Conservation (phyloP, 1,140 invertebrate species). For the Battus philenor region DNA sequence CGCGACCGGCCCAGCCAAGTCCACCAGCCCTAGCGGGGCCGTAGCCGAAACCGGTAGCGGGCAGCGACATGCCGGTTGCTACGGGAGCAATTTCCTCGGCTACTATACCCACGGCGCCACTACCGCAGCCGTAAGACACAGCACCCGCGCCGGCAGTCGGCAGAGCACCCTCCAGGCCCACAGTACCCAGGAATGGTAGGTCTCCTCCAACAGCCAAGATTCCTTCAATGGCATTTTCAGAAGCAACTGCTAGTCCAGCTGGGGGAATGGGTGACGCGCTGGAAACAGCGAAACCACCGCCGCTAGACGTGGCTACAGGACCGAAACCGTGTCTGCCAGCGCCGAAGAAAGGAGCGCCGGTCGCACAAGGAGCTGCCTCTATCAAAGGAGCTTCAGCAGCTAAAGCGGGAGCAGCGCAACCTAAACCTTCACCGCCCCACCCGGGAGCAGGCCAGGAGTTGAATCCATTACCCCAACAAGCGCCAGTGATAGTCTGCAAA, state of each 20-base stretch:
- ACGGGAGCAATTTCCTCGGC: conserved; percentile 21
- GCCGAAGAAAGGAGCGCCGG: background rate
- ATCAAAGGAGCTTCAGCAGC: background rate
- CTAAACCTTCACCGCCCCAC: background rate
- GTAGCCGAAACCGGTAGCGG: conserved; percentile 18
- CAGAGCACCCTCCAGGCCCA: conserved; percentile 34
- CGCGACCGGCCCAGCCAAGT: conserved; percentile 9
- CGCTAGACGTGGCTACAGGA: conserved; percentile 11
- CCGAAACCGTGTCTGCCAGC: conserved; percentile 3
- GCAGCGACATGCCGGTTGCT: background rate
- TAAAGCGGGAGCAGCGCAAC: background rate
- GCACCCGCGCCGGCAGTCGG: conserved; percentile 39
- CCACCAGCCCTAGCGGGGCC: conserved; percentile 16
- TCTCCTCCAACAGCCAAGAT: conserved; percentile 27
- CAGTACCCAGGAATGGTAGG: conserved; percentile 39
- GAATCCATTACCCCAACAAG: conserved; percentile 7
- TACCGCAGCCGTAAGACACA: conserved; percentile 1
- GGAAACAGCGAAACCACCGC: conserved; percentile 14
- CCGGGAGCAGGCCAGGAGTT: background rate
- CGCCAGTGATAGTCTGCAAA: conserved; percentile 4
- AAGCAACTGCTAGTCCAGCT: conserved; percentile 14
- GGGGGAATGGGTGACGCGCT: conserved; percentile 15
- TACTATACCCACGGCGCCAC: conserved; percentile 20
- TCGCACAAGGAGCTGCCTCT: background rate
- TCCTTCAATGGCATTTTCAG: conserved; percentile 34